Evolutionary conservation across 2,113 vertebrate species (phyloP).

Genomic region (Rousettus leschenaultii): DNA sequence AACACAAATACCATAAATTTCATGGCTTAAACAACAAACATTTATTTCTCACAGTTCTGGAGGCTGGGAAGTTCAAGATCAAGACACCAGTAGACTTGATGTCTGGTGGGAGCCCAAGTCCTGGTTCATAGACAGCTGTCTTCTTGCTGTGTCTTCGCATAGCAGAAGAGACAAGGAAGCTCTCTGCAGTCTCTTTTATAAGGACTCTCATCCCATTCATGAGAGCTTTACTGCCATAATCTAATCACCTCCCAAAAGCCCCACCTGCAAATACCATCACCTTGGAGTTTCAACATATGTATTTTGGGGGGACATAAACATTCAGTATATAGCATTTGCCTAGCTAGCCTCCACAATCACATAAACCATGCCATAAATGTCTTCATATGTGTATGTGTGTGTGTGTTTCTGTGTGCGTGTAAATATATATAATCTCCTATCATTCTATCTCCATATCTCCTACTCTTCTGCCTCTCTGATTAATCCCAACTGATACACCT

Average conservation of each 20-base stretch:
- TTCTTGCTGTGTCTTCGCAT: not conserved
- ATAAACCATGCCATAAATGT: not conserved
- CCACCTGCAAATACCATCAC: not conserved
- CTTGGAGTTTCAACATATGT: not conserved
- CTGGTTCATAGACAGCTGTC: too few species aligned
- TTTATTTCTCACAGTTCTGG: too few species aligned
- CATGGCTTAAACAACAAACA: not conserved
- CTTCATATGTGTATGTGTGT: not conserved
- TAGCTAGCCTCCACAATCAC: not conserved
- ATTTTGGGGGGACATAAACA: not conserved
- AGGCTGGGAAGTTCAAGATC: too few species aligned
- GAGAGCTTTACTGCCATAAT: not conserved
- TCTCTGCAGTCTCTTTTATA: not conserved
- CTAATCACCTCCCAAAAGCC: not conserved
- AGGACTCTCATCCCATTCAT: not conserved
- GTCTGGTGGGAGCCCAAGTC: too few species aligned
- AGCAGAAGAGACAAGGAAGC: not conserved
- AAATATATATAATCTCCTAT: too few species aligned
- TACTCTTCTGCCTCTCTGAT: not conserved
- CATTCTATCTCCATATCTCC: not conserved
- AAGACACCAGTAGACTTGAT: too few species aligned
- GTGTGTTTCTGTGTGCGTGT: too few species aligned
- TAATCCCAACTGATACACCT: not conserved
- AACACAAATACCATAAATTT: not conserved
- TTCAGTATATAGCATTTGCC: not conserved